These are phyloP conservation scores for Nibea albiflora DNA, from an alignment of 2,113 vertebrate species.

Conservation along the genomic window DNA sequence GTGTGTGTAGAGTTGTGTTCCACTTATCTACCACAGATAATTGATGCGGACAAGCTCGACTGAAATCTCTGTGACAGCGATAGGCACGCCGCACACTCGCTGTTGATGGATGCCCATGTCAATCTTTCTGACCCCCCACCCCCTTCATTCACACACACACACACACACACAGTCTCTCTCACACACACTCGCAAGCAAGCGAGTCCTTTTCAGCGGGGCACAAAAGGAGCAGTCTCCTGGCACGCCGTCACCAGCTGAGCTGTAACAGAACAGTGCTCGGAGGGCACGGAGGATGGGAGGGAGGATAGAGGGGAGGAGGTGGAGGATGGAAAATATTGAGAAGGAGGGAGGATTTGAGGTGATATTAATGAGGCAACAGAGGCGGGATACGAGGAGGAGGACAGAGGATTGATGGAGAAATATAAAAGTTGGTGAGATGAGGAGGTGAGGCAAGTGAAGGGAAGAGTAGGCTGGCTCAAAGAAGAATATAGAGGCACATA, in stretches of 20 bases:
- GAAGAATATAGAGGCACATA: background rate
- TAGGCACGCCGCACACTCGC: constrained; percentile 42
- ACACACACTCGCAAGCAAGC: constrained; percentile 13
- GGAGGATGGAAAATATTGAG: background rate
- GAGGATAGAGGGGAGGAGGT: background rate
- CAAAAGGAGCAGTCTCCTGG: constrained; percentile 75
- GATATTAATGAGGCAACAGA: constrained; percentile 32
- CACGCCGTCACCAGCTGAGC: constrained; percentile 62
- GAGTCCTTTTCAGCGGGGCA: constrained; percentile 56
- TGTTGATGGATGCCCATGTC: constrained; percentile 76
- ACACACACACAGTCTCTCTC: constrained; percentile 11
- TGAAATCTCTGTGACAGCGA: constrained; percentile 76
- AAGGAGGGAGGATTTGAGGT: constrained; percentile 28
- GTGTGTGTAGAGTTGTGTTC: constrained; percentile 34
- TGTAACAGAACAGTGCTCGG: constrained; percentile 49
- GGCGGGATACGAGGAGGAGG: constrained; percentile 13
- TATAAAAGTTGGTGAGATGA: constrained; percentile 42
- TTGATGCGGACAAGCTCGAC: constrained; percentile 73
- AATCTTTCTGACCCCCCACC: constrained; percentile 55
- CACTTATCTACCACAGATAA: constrained; percentile 72
- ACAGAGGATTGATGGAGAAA: constrained; percentile 46
- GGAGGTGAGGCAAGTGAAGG: constrained; percentile 27
- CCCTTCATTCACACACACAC: constrained; percentile 20
- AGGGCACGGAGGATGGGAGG: constrained; percentile 29
- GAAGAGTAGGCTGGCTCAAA: background rate